phyloP scores from a whole-genome alignment of 1,140 invertebrate genomes.

The Pogonomyrmex californicus region DNA sequence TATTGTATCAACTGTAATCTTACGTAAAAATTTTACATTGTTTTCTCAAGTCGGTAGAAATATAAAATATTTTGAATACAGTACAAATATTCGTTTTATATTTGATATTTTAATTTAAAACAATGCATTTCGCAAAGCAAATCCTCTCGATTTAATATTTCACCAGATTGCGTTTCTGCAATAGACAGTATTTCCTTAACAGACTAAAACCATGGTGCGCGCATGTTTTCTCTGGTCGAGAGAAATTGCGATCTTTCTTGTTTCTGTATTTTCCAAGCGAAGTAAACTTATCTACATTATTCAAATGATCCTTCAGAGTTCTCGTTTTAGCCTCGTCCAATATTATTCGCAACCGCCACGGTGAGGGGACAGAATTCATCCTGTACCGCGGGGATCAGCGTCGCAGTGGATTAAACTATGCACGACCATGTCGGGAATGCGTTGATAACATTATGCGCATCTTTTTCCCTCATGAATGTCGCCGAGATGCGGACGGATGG shows the following conservation, averaged over 20 bases:
- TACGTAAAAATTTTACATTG: constrained; percentile 3
- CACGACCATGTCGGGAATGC: constrained; percentile 58
- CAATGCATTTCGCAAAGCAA: constrained; percentile 25
- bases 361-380: constrained; percentile 50
- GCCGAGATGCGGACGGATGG: constrained; percentile 45
- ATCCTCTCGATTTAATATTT: constrained; percentile 31
- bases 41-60: neutral
- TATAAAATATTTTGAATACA: neutral
- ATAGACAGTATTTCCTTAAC: constrained; percentile 52
- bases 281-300: constrained; percentile 62
- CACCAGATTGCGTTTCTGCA: constrained; percentile 33
- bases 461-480: constrained; percentile 63
- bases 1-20: neutral
- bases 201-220: constrained; percentile 29
- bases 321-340: constrained; percentile 55
- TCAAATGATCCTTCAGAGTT: constrained; percentile 59
- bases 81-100: constrained; percentile 28
- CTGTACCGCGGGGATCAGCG: constrained; percentile 56
- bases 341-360: constrained; percentile 53
- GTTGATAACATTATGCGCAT: constrained; percentile 65
- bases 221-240: neutral
- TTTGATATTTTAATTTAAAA: constrained; percentile 41
- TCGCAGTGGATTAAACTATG: constrained; percentile 60
- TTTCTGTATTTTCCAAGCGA: constrained; percentile 58
- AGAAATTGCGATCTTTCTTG: constrained; percentile 55